Conservation (phyloP, 2,888 invertebrate genomes). For the Lacanobia oleracea region DNA sequence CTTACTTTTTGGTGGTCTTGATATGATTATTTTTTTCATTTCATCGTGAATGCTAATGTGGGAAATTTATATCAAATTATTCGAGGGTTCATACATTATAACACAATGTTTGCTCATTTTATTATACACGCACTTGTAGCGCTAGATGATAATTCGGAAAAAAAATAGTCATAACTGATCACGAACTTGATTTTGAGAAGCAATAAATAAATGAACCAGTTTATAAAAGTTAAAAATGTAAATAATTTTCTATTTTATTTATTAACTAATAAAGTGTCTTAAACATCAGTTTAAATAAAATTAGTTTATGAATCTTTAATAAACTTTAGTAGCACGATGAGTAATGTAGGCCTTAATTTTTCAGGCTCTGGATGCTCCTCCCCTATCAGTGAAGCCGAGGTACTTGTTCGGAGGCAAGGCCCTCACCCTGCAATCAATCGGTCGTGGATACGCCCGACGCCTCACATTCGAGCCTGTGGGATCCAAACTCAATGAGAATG, state of each 20-base stretch:
- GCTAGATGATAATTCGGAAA: constrained; percentile 58
- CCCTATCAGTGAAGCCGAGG: constrained; percentile 87
- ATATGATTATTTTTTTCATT: constrained; percentile 84
- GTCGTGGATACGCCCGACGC: constrained; percentile 93
- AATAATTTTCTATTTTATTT: constrained; percentile 55
- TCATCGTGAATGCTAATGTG: constrained; percentile 64
- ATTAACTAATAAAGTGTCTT: constrained; percentile 48
- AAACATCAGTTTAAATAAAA: constrained; percentile 17
- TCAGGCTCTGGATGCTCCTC: constrained; percentile 86
- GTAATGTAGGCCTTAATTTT: constrained; percentile 77
- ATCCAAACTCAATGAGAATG: constrained; percentile 92
- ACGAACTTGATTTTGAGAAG: constrained; percentile 57
- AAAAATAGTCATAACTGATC: constrained; percentile 77
- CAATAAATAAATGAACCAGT: constrained; percentile 31
- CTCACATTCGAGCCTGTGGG: constrained; percentile 93
- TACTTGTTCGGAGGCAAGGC: constrained; percentile 93
- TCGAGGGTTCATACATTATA: constrained; percentile 33
- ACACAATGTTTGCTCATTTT: constrained; percentile 23
- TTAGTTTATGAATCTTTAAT: constrained; percentile 25
- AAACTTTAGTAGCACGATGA: constrained; percentile 27
- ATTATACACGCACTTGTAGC: constrained; percentile 18
- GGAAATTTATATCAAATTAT: constrained; percentile 34
- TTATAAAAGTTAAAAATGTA: constrained; percentile 36
- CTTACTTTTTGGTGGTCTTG: constrained; percentile 71
- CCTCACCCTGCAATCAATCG: constrained; percentile 92